These are phyloP conservation scores for Steinernema scapterisci DNA, from an alignment of 2,888 invertebrate species.

Conservation along the genomic window DNA sequence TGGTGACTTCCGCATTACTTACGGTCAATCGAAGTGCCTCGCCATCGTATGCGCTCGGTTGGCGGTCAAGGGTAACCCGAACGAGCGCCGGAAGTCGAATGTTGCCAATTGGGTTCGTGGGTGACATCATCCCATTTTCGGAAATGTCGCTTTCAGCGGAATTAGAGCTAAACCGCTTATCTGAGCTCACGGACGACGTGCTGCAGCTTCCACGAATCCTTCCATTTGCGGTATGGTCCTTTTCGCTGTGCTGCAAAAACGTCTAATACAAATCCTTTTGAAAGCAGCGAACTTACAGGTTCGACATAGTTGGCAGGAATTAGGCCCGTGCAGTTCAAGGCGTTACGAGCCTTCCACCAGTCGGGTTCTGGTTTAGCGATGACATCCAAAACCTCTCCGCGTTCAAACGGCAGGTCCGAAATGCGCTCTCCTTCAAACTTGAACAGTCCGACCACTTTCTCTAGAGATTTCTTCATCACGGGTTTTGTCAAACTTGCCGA, in stretches of 20 bases:
- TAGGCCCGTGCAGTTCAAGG: constrained; percentile 83
- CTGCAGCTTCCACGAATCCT: not conserved
- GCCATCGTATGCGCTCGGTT: constrained; percentile 95
- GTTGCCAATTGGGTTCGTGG: not conserved
- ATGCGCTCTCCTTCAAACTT: constrained; percentile 76
- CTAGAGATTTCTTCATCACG: constrained; percentile 64
- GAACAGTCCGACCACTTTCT: constrained; percentile 43
- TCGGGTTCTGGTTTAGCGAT: constrained; percentile 93
- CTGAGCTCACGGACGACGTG: not conserved
- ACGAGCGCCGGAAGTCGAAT: constrained; percentile 84
- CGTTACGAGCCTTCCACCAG: constrained; percentile 97
- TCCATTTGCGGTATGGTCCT: not conserved
- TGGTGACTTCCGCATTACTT: constrained; percentile 39
- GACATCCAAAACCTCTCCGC: constrained; percentile 85
- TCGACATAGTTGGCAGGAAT: constrained; percentile 92
- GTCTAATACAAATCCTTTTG: too few relatives aligned
- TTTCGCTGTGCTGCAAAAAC: not conserved
- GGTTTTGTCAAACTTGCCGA: constrained; percentile 89
- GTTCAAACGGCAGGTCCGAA: constrained; percentile 92
- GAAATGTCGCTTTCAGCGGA: constrained; percentile 18
- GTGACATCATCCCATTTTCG: constrained; percentile 74
- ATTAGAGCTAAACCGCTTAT: constrained; percentile 26
- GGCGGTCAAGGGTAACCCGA: constrained; percentile 86
- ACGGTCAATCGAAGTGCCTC: constrained; percentile 88
- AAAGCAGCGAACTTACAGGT: constrained; percentile 39